These are phyloP conservation scores for Patella depressa DNA, from an alignment of 2,888 invertebrate species.

Conservation along the genomic window DNA sequence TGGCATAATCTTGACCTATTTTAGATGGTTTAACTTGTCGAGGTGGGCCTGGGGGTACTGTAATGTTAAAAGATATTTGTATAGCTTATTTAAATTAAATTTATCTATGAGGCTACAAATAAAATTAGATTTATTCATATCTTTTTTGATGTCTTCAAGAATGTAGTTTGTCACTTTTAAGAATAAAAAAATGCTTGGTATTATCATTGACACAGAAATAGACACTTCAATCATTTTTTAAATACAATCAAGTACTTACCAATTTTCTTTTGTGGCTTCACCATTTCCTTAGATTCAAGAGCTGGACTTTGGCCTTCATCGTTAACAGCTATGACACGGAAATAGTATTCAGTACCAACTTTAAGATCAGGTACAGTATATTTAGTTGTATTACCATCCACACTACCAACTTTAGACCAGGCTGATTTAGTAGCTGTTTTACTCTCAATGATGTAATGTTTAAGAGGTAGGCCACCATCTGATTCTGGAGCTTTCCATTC, in stretches of 20 bases:
- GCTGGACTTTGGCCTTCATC: conserved; percentile 93
- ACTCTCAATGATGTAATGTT: conserved; percentile 56
- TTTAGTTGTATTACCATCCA: conserved; percentile 40
- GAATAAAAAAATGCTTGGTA: too few species aligned
- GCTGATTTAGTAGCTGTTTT: conserved; percentile 46
- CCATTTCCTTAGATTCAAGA: conserved; percentile 45
- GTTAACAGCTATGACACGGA: conserved; percentile 90
- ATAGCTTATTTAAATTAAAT: too few species aligned
- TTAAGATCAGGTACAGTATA: conserved; percentile 45
- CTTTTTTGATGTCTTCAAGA: too few species aligned
- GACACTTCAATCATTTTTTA: not conserved
- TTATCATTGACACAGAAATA: not conserved
- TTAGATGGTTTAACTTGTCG: conserved; percentile 41
- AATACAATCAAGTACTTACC: conserved; percentile 38
- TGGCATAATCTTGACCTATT: conserved; percentile 44
- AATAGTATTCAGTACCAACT: conserved; percentile 87
- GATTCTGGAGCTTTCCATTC: conserved; percentile 59
- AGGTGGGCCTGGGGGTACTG: conserved; percentile 66
- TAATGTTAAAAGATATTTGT: not conserved
- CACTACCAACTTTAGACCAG: conserved; percentile 55
- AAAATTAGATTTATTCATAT: too few species aligned
- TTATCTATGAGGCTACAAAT: too few species aligned
- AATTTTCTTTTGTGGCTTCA: conserved; percentile 48
- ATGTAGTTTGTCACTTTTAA: too few species aligned
- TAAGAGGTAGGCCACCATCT: conserved; percentile 64